Conservation (phyloP, 2,113 vertebrate genomes). For the Burhinus bistriatus region DNA sequence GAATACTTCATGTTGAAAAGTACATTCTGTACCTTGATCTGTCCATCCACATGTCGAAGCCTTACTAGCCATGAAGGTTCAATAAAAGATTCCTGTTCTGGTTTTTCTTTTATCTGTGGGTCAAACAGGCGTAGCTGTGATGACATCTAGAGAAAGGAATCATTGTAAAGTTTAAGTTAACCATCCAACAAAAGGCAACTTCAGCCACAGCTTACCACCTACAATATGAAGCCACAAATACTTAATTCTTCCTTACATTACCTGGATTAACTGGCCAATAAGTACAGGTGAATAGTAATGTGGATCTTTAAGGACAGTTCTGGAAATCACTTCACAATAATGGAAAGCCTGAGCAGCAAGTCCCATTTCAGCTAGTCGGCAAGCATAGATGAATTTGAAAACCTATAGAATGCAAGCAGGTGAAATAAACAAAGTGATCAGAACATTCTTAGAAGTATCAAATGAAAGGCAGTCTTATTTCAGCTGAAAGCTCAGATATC, state of each 20-base stretch:
- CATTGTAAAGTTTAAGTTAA: neutral
- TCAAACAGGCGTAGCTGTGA: conserved; percentile 91
- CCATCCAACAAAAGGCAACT: neutral
- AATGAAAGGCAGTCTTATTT: neutral
- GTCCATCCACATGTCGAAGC: conserved; percentile 81
- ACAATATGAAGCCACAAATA: neutral
- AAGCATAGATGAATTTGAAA: conserved; percentile 96
- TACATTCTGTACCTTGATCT: conserved; percentile 80
- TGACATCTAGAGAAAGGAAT: conserved; percentile 77
- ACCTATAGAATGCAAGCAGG: conserved; percentile 74
- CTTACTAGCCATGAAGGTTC: conserved; percentile 87
- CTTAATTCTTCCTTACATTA: neutral
- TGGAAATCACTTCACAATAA: conserved; percentile 96
- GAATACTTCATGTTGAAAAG: neutral
- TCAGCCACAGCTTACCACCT: neutral
- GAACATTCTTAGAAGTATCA: neutral
- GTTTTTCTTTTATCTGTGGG: conserved; percentile 92
- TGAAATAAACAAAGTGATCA: neutral
- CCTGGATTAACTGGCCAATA: conserved; percentile 89
- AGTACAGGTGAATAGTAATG: conserved; percentile 84
- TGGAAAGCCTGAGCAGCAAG: conserved; percentile 94
- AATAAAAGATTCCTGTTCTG: conserved; percentile 88
- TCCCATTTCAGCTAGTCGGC: conserved; percentile 90
- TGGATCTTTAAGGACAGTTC: conserved; percentile 79
- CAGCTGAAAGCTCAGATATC: neutral